Percentiles rank a stretch among this genome's conserved stretches.
These are phyloP conservation scores for Pecten maximus DNA, from an alignment of 2,888 invertebrate genomes.

Conservation along the genomic window DNA sequence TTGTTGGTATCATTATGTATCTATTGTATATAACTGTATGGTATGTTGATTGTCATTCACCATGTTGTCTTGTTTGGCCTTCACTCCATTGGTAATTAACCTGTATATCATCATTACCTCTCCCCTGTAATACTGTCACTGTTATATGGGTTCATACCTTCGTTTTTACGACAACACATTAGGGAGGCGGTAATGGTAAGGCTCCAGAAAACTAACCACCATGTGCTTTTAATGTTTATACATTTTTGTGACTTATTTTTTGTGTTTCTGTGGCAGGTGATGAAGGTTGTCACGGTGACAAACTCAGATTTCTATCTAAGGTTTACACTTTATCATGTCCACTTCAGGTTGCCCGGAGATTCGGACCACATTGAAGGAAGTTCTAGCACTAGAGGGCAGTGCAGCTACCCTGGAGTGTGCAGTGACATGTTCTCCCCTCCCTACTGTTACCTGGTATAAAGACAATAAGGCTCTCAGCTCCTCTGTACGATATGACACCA, in stretches of 20 bases:
- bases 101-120: background rate
- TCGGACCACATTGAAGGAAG: slow-evolving; percentile 62
- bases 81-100: background rate
- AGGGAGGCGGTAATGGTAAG: background rate
- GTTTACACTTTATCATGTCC: background rate
- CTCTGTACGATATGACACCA: slow-evolving; percentile 51
- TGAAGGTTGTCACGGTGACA: background rate
- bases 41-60: slow-evolving; percentile 10
- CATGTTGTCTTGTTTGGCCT: background rate
- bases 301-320: background rate
- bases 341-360: slow-evolving; percentile 70
- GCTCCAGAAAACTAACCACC: background rate
- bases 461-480: slow-evolving; percentile 61
- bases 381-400: slow-evolving; percentile 62
- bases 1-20: background rate
- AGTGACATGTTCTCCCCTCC: slow-evolving; percentile 60
- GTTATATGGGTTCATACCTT: background rate
- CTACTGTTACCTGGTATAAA: slow-evolving; percentile 70
- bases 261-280: background rate
- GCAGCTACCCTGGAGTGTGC: slow-evolving; percentile 63
- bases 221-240: slow-evolving; percentile 22
- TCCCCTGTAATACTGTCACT: background rate
- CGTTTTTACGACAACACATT: background rate
- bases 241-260: background rate
- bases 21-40: background rate